Base-by-base conservation (phyloP, 2,797 vertebrate genomes). In the Echiichthys vipera region DNA sequence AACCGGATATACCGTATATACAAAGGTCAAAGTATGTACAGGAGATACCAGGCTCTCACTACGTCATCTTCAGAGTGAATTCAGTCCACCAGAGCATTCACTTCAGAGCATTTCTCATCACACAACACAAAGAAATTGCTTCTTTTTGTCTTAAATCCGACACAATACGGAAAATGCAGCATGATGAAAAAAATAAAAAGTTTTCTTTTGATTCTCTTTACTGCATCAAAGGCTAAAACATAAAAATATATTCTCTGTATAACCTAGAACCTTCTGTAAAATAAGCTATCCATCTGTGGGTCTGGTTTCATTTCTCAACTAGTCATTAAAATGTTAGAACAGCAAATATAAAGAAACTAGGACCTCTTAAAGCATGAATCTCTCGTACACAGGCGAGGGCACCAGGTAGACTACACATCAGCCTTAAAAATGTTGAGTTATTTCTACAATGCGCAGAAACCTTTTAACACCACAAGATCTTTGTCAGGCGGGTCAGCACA, bases 1-100 rank as follows among this genome's bases (percentile, higher is more conserved):
- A 92, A 93, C 92, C 89, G 89, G 91, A 92, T 91, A 89, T 94
- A 91, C 9, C 7, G 30, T 32, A 32, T 95, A 86, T 94, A 95
- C 93, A 95, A 88, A 92, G 92, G 87, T 94, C 89, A 93, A 88
- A 92, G 83, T 95, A 94, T 95, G 81, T 93, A 94, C 91, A 94
- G 82, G 88, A 90, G 86, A 90, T 68, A 84, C 87, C 84, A 81
- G 85, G 84, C 89, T 90, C 59, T 87, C 83, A 74, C 78, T 42
- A 79, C 18, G 61, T 84, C 57, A 32, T 87, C 85, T 78, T 88
- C 86, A 73, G 78, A 83, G 85, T 89, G 80, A 88, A 88, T 68
- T 83, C 78, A 79, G 85, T 86, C 87, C 82, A 75, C 80, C 49
- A 18, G 56, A 83, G 78, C 85, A 77, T 90, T 84, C 86, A 86